Evolutionary conservation across 2,113 vertebrate genomes (phyloP).

Genomic region (Aramus guarauna): DNA sequence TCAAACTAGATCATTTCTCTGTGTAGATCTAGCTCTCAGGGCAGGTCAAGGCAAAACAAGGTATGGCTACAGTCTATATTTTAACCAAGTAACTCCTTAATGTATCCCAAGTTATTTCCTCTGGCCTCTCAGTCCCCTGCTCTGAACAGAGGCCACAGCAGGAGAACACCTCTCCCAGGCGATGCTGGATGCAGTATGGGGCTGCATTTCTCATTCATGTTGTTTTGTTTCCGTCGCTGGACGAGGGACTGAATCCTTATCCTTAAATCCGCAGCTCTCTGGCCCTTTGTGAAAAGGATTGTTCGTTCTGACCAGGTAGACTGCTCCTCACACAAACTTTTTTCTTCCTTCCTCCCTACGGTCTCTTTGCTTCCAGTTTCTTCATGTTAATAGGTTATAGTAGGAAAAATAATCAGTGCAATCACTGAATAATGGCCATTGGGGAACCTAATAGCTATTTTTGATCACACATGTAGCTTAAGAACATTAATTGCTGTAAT

Average conservation of each 20-base stretch:
- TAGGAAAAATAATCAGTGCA: background rate
- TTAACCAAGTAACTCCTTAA: background rate
- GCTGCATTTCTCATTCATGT: background rate
- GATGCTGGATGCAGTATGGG: rapidly evolving
- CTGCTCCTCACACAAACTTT: rapidly evolving
- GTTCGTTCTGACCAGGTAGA: background rate
- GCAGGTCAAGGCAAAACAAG: background rate
- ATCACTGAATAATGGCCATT: background rate
- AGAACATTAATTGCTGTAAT: background rate
- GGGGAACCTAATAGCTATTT: background rate
- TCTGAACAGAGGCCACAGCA: background rate
- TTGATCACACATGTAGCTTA: background rate
- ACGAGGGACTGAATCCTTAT: background rate
- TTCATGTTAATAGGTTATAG: background rate
- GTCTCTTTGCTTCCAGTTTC: background rate
- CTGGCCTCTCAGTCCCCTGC: background rate
- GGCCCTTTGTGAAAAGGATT: background rate
- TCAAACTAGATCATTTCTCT: background rate
- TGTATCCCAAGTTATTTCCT: background rate
- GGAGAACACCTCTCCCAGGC: background rate
- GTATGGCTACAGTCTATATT: background rate
- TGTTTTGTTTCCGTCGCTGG: background rate
- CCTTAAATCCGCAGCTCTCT: background rate
- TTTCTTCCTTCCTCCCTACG: background rate
- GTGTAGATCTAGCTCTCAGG: background rate